Evolutionary conservation across 2,888 invertebrate genomes (phyloP).

Genomic region (Fragum sueziense): DNA sequence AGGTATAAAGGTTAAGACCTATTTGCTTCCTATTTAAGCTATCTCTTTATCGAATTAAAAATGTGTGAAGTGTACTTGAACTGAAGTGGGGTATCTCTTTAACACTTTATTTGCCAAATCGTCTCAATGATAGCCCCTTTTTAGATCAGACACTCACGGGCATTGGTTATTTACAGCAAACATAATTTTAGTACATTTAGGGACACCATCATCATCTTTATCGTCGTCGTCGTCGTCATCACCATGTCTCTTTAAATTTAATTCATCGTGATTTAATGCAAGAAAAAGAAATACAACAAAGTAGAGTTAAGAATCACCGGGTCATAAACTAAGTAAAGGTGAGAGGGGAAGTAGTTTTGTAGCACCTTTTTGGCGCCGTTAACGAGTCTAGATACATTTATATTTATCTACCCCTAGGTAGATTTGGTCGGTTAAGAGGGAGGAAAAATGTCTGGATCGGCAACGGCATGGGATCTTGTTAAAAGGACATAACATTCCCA

Average conservation of each 20-base stretch:
- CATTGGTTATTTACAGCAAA: too few species aligned
- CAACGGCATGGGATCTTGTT: too few species aligned
- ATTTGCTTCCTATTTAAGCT: slow-evolving; percentile 7
- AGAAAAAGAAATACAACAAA: too few species aligned
- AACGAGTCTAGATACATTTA: slow-evolving; percentile 6
- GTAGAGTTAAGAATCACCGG: neutral
- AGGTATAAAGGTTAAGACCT: neutral
- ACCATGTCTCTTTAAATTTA: too few species aligned
- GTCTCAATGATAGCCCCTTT: neutral
- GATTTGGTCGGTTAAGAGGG: neutral
- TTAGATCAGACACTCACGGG: too few species aligned
- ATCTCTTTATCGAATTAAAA: slow-evolving; percentile 15
- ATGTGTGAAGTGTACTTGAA: slow-evolving; percentile 26
- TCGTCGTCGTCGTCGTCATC: too few species aligned
- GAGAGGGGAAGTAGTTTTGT: neutral
- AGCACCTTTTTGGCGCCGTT: slow-evolving; percentile 7
- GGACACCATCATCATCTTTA: too few species aligned
- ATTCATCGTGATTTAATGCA: too few species aligned
- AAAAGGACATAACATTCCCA: too few species aligned
- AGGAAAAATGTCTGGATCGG: neutral
- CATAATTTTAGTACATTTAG: too few species aligned
- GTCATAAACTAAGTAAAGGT: slow-evolving; percentile 10
- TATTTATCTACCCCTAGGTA: slow-evolving; percentile 15
- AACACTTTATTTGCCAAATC: neutral
- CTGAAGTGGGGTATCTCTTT: slow-evolving; percentile 6